These are phyloP conservation scores for Morelia viridis DNA, from an alignment of 2,797 vertebrate species.

Conservation along the genomic window DNA sequence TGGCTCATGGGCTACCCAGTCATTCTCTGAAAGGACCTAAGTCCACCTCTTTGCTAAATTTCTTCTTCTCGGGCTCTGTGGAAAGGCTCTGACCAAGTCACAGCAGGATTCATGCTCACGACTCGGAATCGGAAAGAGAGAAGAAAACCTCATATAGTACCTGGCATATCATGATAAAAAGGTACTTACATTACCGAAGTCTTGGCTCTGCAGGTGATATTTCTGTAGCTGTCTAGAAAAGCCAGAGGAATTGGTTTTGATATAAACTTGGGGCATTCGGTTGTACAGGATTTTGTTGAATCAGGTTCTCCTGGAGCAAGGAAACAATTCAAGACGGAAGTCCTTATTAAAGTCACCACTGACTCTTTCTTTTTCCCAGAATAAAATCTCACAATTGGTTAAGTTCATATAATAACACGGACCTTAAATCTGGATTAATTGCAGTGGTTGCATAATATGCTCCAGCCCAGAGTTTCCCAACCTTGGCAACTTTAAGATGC, in stretches of 20 bases:
- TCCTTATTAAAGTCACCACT: not conserved
- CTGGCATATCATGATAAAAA: not conserved
- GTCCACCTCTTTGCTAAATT: not conserved
- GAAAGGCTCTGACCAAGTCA: not conserved
- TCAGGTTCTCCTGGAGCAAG: not conserved
- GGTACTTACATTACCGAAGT: not conserved
- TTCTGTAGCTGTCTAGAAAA: not conserved
- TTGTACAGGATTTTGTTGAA: not conserved
- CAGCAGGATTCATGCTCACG: too few species aligned
- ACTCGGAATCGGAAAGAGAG: too few species aligned
- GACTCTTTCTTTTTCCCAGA: not conserved
- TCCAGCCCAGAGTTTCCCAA: not conserved
- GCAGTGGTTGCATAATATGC: not conserved
- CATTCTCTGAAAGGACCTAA: not conserved
- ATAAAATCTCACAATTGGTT: not conserved
- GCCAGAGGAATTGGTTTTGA: accelerated
- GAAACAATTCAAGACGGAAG: not conserved
- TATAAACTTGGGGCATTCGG: accelerated
- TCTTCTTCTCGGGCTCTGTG: not conserved
- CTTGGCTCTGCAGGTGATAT: not conserved
- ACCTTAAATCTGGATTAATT: not conserved
- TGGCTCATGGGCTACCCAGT: too few species aligned
- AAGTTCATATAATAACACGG: not conserved
- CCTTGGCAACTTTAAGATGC: not conserved
- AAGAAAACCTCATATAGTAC: too few species aligned